Evolutionary conservation across 2,888 invertebrate species (phyloP).

Genomic region (Drosophila histrio): DNA sequence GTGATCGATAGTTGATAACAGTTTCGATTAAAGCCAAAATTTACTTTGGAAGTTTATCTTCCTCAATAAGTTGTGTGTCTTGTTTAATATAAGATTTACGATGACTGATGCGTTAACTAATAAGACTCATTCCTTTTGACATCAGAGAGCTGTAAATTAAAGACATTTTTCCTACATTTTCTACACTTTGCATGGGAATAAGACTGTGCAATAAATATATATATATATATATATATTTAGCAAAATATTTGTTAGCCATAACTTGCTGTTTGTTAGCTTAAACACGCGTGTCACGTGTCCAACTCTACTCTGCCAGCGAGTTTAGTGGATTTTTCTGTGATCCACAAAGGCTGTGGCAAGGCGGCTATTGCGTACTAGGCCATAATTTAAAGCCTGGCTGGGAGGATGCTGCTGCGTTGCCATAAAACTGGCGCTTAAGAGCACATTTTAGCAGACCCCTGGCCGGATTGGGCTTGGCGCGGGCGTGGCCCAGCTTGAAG

Average conservation of each 20-base stretch:
- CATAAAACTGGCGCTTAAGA: slow-evolving; percentile 76
- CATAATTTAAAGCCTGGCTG: slow-evolving; percentile 58
- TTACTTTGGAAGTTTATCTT: neutral
- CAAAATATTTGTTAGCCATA: neutral
- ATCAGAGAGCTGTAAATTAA: too few relatives aligned
- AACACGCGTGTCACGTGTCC: slow-evolving; percentile 7
- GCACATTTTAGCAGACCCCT: slow-evolving; percentile 61
- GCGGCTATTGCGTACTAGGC: slow-evolving; percentile 44
- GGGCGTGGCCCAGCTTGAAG: slow-evolving; percentile 62
- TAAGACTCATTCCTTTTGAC: too few relatives aligned
- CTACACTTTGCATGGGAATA: too few relatives aligned
- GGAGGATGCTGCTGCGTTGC: slow-evolving; percentile 41
- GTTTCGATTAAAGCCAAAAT: neutral
- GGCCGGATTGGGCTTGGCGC: slow-evolving; percentile 80
- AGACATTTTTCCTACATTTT: too few relatives aligned
- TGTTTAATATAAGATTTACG: too few relatives aligned
- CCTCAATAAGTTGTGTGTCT: too few relatives aligned
- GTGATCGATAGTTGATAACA: neutral
- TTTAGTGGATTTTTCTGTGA: slow-evolving; percentile 10
- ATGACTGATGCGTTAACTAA: too few relatives aligned
- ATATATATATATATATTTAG: too few relatives aligned
- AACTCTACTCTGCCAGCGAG: slow-evolving; percentile 1
- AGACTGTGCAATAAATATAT: too few relatives aligned
- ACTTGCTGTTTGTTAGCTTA: neutral
- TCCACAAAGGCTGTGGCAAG: neutral